Evolutionary conservation across 2,888 invertebrate genomes (phyloP).

Genomic region (Dinocampus coccinellae): DNA sequence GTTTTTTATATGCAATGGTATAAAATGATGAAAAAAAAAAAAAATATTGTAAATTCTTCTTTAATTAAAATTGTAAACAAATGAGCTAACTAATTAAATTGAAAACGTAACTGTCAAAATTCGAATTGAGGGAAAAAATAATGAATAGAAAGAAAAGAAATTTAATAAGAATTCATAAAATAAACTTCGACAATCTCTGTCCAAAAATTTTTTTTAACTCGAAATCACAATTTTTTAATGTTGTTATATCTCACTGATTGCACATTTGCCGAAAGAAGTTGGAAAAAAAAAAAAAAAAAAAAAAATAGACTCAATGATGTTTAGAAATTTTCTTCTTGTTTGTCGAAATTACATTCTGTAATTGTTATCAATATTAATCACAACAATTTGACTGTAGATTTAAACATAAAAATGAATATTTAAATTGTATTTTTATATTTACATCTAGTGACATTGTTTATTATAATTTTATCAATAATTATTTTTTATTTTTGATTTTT

Average conservation of each 20-base stretch:
- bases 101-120: neutral
- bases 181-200: neutral
- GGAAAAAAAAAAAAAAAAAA: neutral
- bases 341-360: neutral
- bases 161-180: constrained; percentile 4
- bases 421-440: constrained; percentile 3
- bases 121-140: neutral
- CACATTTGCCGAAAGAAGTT: neutral
- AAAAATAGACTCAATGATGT: neutral
- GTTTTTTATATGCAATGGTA: constrained; percentile 56
- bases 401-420: neutral
- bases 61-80: constrained; percentile 42
- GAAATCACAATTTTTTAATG: neutral
- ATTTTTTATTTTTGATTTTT: neutral
- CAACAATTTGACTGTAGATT: neutral
- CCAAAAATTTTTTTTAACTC: constrained; percentile 17
- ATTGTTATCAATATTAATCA: neutral
- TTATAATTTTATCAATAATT: neutral
- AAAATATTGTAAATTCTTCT: constrained; percentile 44
- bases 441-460: neutral
- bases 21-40: constrained; percentile 38
- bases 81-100: neutral
- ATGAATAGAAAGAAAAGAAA: too few relatives aligned
- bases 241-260: constrained; percentile 14
- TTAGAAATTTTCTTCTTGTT: neutral